A percentile compares a stretch with the other conserved stretches of the same genome.
phyloP scores from a whole-genome alignment of 2,888 invertebrate genomes.

The Himalopsyche japonica region DNA sequence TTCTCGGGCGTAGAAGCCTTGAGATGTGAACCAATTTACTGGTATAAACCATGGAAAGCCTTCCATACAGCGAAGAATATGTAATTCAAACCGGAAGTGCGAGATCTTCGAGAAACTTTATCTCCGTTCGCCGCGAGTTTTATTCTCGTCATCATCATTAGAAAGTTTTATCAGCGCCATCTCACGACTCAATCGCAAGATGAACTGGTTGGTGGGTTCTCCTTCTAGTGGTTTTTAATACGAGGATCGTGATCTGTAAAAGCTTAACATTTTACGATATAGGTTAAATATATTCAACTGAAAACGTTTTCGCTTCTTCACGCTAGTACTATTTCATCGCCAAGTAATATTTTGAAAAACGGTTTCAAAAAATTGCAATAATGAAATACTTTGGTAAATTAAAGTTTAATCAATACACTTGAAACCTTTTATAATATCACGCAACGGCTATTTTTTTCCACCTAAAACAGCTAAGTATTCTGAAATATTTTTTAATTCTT shows the following conservation, averaged over 20 bases:
- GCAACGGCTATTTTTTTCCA: too few relatives aligned
- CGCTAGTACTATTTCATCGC: too few relatives aligned
- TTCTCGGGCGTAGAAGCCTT: background rate
- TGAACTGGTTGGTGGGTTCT: background rate
- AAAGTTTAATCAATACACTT: too few relatives aligned
- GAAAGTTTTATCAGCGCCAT: conserved; percentile 32
- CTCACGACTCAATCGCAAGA: conserved; percentile 23
- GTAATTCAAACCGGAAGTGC: background rate
- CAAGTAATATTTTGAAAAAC: too few relatives aligned
- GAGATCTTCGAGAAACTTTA: background rate
- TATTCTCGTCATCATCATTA: conserved; percentile 39
- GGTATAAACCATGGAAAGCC: background rate
- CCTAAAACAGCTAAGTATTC: too few relatives aligned
- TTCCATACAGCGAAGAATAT: background rate
- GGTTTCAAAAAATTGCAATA: too few relatives aligned
- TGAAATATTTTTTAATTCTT: too few relatives aligned
- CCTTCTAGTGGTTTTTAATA: background rate
- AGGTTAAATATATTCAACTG: background rate
- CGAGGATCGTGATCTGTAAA: background rate
- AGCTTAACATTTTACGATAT: background rate
- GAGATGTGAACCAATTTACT: background rate
- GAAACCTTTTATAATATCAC: too few relatives aligned
- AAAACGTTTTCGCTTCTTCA: background rate
- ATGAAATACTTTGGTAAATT: too few relatives aligned
- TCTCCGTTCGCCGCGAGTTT: conserved; percentile 18